Evolutionary conservation across 1,140 invertebrate species (phyloP).

Genomic region (Caerostris extrusa): DNA sequence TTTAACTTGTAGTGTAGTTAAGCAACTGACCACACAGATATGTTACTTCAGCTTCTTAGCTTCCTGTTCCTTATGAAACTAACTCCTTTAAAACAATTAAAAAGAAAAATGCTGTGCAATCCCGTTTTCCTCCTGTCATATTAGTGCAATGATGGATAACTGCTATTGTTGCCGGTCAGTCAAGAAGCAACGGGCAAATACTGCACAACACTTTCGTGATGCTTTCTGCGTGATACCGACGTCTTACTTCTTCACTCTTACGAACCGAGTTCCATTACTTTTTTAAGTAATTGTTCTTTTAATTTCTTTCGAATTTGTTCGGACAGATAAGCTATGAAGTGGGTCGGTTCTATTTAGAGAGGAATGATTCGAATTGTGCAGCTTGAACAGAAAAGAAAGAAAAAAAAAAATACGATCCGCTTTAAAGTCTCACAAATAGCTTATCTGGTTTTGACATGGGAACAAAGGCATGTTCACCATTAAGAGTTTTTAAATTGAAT

Average conservation of each 20-base stretch:
- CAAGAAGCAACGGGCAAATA: background rate
- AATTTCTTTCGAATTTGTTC: background rate
- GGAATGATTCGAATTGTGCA: background rate
- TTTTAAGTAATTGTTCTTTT: background rate
- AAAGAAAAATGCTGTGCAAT: too few relatives aligned
- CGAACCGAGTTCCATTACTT: too few relatives aligned
- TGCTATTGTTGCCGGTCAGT: background rate
- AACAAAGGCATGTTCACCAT: background rate
- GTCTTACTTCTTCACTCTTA: background rate
- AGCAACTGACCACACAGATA: too few relatives aligned
- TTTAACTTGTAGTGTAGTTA: too few relatives aligned
- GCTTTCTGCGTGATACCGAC: background rate
- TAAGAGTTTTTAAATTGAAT: background rate
- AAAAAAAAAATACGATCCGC: too few relatives aligned
- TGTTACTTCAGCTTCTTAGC: too few relatives aligned
- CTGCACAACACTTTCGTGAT: background rate
- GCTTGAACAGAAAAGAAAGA: too few relatives aligned
- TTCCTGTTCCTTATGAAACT: too few relatives aligned
- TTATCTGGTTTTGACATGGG: background rate
- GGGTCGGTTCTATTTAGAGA: constrained; percentile 16
- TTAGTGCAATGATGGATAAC: constrained; percentile 18
- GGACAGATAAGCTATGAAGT: background rate
- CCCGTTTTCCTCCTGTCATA: background rate
- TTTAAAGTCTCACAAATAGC: background rate
- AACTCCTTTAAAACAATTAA: too few relatives aligned